Base-by-base conservation (phyloP, 1,140 invertebrate species). In the Dendroctonus valens region DNA sequence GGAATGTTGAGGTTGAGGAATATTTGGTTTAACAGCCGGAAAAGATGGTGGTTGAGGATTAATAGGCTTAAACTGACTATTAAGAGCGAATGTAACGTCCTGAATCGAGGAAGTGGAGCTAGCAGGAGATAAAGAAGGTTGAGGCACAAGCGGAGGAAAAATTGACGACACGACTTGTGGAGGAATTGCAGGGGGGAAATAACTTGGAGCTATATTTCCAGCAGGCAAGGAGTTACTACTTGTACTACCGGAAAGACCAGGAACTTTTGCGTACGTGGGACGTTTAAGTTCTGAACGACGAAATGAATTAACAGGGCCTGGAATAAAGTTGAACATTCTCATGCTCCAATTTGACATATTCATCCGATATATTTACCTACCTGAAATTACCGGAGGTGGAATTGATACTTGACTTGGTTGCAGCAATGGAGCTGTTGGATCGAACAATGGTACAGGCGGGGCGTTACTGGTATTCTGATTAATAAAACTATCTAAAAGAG, bases 251-350 rank as follows among this genome's bases (percentile, higher is more conserved):
- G 15, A n/a, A 11, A 81, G 58, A 9, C 79, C 78, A 14, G 79
- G 79, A 49, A 78, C 70, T 62, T 70, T 78, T 40, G 79, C 79
- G 68, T 81, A 81, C 0, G 73, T 64, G 3, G 77, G 76, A 53
- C 74, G 65, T 63, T 81, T 79, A 7, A 76, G 65, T 8, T 71
- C 72, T 7, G 73, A 40, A 39, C 79, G 67, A 26, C 79, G 59
- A 48, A 73, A 76, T 8, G 62, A 58, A 53, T 74, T 73, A 40
- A 62, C 62, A 58, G 73, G 53, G 37, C 69, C 71, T 70, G 58
- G 57, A 63, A 57, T 46, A 11, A 46, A 9, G 44, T 46, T 46
- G 44, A 46, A 11, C 12, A 12, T 14, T 9, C 44, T 46, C 12
- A 46, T 46, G 9, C 3, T 46, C 4, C 9, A 46, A 11, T 11